Percentiles rank a stretch among this genome's conserved stretches.
phyloP scores from a whole-genome alignment of 2,113 vertebrate species.

The Cryptomyrus ogoouensis region DNA sequence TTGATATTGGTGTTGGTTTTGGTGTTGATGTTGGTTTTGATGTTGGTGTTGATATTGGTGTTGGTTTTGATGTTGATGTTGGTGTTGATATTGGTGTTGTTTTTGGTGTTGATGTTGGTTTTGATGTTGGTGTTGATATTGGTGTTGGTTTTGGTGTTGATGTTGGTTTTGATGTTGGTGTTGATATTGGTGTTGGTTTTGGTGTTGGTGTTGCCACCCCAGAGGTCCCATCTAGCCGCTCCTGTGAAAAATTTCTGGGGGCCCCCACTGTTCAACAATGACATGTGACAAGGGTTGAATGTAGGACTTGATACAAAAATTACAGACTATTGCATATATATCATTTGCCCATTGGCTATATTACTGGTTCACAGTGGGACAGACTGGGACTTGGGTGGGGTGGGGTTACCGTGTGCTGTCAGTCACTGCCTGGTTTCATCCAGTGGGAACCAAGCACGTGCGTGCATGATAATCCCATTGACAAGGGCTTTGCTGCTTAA shows the following conservation, averaged over 20 bases:
- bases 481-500: not conserved
- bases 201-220: too few relatives aligned
- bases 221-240: not conserved
- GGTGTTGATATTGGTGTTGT: too few relatives aligned
- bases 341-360: not conserved
- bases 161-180: too few relatives aligned
- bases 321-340: not conserved
- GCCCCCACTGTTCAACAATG: not conserved
- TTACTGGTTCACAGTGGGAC: not conserved
- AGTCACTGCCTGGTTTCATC: not conserved
- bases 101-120: too few relatives aligned
- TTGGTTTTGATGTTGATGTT: too few relatives aligned
- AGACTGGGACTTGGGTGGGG: not conserved
- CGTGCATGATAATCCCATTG: not conserved
- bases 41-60: too few relatives aligned
- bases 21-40: too few relatives aligned
- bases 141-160: too few relatives aligned
- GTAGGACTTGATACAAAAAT: not conserved
- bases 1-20: too few relatives aligned
- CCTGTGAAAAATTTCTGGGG: not conserved
- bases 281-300: not conserved
- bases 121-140: too few relatives aligned
- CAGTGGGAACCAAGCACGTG: not conserved
- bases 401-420: not conserved
- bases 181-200: too few relatives aligned